phyloP scores from a whole-genome alignment of 2,888 invertebrate genomes.

The Sclerodermus sp. region DNA sequence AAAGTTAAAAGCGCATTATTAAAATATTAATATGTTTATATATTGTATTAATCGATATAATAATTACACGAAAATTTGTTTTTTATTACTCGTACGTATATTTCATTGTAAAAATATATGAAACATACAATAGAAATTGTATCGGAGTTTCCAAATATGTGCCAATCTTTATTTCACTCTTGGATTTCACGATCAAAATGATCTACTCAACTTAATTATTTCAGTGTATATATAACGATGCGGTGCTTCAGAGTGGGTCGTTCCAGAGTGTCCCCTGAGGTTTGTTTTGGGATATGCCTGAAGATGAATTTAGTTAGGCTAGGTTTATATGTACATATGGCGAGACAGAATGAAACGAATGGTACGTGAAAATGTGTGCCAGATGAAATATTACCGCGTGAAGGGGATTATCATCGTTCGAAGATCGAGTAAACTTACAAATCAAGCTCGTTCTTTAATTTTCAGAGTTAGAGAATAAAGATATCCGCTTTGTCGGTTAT shows the following conservation, averaged over 20 bases:
- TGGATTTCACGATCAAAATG: background rate
- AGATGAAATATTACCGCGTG: constrained; percentile 10
- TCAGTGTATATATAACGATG: constrained; percentile 11
- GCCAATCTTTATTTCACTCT: background rate
- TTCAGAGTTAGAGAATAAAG: too few species aligned
- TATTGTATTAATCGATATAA: too few species aligned
- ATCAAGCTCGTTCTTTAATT: too few species aligned
- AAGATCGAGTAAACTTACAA: too few species aligned
- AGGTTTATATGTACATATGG: constrained; percentile 35
- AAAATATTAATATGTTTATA: too few species aligned
- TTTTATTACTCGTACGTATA: too few species aligned
- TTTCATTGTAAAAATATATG: too few species aligned
- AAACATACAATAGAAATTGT: too few species aligned
- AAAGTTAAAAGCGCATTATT: too few species aligned
- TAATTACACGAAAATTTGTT: too few species aligned
- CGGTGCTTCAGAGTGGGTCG: constrained; percentile 27
- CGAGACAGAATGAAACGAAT: too few species aligned
- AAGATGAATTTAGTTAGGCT: constrained; percentile 37
- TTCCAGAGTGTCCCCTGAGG: constrained; percentile 10
- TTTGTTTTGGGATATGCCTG: constrained; percentile 29
- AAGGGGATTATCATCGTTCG: too few species aligned
- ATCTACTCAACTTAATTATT: background rate
- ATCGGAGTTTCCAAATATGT: background rate
- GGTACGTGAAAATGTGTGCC: constrained; percentile 23
- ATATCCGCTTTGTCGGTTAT: constrained; percentile 10